phyloP scores from a whole-genome alignment of 2,888 invertebrate genomes.

The Acholoe squamosa region DNA sequence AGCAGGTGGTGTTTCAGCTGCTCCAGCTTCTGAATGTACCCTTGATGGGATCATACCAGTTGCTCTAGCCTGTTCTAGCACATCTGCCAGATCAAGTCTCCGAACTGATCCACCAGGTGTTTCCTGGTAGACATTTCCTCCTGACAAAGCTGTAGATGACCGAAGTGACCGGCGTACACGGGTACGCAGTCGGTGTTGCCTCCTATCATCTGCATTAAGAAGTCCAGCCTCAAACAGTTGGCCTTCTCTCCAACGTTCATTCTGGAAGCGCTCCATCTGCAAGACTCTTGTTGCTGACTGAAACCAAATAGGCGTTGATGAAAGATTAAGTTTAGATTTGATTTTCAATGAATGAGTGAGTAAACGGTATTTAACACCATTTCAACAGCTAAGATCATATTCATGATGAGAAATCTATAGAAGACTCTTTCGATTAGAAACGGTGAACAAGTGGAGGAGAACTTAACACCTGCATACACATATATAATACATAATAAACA shows the following conservation, averaged over 20 bases:
- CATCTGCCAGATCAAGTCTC: not conserved
- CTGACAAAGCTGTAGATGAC: not conserved
- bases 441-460: too few relatives aligned
- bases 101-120: not conserved
- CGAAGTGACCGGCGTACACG: not conserved
- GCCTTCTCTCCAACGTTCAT: not conserved
- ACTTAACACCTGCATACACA: too few relatives aligned
- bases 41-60: too few relatives aligned
- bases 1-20: not conserved
- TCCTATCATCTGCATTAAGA: not conserved
- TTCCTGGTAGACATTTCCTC: not conserved
- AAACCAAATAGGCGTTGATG: too few relatives aligned
- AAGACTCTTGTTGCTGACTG: not conserved
- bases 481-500: too few relatives aligned
- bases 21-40: not conserved
- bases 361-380: too few relatives aligned
- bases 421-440: too few relatives aligned
- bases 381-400: too few relatives aligned
- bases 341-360: too few relatives aligned
- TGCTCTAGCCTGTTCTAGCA: not conserved
- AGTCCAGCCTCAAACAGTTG: not conserved
- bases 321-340: too few relatives aligned
- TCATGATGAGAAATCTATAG: too few relatives aligned
- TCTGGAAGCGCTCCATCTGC: not conserved
- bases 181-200: not conserved